Conservation (phyloP, 2,797 vertebrate species). For the Oreochromis mossambicus region DNA sequence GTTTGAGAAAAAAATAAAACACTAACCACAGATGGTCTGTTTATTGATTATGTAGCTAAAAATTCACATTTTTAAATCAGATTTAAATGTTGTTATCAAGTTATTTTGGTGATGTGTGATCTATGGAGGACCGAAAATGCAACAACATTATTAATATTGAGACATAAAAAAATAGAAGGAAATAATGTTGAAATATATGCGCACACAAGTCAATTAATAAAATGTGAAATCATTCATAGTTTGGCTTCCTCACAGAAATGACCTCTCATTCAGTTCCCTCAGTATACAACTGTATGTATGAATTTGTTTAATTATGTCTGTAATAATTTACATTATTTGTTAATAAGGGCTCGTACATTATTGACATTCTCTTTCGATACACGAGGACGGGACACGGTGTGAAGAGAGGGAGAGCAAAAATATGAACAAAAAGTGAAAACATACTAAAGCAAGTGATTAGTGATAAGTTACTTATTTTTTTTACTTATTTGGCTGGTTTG, state of each 20-base stretch:
- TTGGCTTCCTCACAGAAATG: background rate
- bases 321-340: background rate
- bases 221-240: background rate
- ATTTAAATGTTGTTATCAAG: background rate
- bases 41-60: background rate
- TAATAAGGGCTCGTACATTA: background rate
- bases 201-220: fast-evolving
- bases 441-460: background rate
- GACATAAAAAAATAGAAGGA: background rate
- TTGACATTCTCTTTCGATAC: background rate
- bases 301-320: background rate
- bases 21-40: background rate
- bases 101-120: background rate
- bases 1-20: fast-evolving
- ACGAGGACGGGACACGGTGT: fast-evolving
- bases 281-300: fast-evolving
- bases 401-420: background rate
- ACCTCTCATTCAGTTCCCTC: background rate
- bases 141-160: background rate
- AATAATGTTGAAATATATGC: background rate
- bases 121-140: background rate
- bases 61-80: background rate
- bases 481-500: background rate
- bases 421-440: fast-evolving
- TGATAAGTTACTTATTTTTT: background rate